These are phyloP conservation scores for Schrankia costaestrigalis DNA, from an alignment of 2,888 invertebrate species.

Conservation along the genomic window DNA sequence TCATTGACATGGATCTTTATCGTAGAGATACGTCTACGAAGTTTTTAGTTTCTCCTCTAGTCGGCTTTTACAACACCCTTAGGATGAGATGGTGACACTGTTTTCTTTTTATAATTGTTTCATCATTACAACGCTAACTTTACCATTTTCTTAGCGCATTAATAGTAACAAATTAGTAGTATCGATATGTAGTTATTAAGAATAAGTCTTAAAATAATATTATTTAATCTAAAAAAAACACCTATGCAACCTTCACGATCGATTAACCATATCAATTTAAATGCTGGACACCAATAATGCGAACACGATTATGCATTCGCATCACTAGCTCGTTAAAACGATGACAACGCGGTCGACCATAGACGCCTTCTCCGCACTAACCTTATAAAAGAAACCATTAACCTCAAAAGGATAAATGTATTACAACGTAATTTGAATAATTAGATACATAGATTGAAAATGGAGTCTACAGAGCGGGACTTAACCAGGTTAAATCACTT, in stretches of 20 bases:
- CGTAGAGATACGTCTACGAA: too few species aligned
- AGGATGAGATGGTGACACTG: too few species aligned
- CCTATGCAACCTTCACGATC: background rate
- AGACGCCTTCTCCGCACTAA: slow-evolving; percentile 9
- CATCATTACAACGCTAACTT: too few species aligned
- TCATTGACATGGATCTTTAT: too few species aligned
- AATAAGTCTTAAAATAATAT: too few species aligned
- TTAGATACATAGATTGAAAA: slow-evolving; percentile 19
- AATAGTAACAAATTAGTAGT: too few species aligned
- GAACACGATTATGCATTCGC: slow-evolving; percentile 40
- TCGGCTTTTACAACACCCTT: too few species aligned
- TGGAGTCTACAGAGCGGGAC: slow-evolving; percentile 14
- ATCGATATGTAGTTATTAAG: too few species aligned
- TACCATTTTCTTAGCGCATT: too few species aligned
- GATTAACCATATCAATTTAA: slow-evolving; percentile 8
- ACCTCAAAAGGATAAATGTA: slow-evolving; percentile 22
- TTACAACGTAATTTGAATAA: slow-evolving; percentile 28
- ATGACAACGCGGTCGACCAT: slow-evolving; percentile 15
- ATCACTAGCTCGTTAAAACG: slow-evolving; percentile 36
- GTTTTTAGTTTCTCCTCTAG: too few species aligned
- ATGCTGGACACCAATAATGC: slow-evolving; percentile 1
- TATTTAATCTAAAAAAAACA: background rate
- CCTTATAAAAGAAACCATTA: slow-evolving; percentile 16
- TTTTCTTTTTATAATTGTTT: too few species aligned
- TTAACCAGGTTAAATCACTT: slow-evolving; percentile 17